phyloP scores from a whole-genome alignment of 2,888 invertebrate species.

The Pomacea canaliculata region DNA sequence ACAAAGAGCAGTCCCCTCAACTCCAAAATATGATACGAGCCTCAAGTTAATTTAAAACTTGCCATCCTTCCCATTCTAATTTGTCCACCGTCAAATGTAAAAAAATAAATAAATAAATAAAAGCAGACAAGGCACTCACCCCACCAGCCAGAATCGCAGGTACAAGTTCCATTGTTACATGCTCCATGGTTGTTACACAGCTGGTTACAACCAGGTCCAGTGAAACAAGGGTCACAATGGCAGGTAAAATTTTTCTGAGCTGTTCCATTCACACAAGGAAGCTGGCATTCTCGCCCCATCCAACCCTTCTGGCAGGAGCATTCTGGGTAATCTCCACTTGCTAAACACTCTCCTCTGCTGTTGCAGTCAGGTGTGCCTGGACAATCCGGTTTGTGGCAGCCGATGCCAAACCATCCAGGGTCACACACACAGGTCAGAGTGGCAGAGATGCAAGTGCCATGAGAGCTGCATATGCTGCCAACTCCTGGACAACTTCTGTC shows the following conservation, averaged over 20 bases:
- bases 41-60: too few species aligned
- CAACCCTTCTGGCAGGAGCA: conserved; percentile 38
- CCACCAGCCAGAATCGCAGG: conserved; percentile 50
- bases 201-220: conserved; percentile 41
- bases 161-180: conserved; percentile 44
- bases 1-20: too few species aligned
- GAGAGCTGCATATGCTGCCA: conserved; percentile 42
- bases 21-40: too few species aligned
- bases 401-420: conserved; percentile 48
- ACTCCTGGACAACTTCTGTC: conserved; percentile 50
- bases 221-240: conserved; percentile 40
- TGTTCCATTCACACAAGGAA: conserved; percentile 41
- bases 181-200: conserved; percentile 40
- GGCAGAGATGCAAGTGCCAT: conserved; percentile 49
- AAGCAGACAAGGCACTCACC: conserved; percentile 38
- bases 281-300: conserved; percentile 49
- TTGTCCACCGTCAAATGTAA: too few species aligned
- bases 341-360: conserved; percentile 1
- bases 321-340: conserved; percentile 18
- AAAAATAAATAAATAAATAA: too few species aligned
- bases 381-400: conserved; percentile 47
- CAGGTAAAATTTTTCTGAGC: conserved; percentile 36
- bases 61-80: too few species aligned
- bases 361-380: conserved; percentile 40
- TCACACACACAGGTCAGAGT: conserved; percentile 45